These are phyloP conservation scores for Teleiodes luculella DNA, from an alignment of 2,888 invertebrate species.

Conservation along the genomic window DNA sequence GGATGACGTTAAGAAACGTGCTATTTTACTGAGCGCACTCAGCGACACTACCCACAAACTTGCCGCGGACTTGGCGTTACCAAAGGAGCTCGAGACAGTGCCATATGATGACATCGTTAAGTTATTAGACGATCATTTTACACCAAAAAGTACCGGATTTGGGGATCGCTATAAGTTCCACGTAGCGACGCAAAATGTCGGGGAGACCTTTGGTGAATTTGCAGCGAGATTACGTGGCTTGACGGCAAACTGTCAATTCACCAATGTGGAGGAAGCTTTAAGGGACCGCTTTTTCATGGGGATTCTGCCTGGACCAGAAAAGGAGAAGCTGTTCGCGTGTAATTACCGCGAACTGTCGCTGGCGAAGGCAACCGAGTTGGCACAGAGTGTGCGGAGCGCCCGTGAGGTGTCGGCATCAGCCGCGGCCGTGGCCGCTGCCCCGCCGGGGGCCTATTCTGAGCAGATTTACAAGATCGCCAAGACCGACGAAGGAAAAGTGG, in stretches of 20 bases:
- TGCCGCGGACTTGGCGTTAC: background rate
- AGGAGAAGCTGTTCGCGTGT: slow-evolving; percentile 73
- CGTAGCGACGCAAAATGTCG: slow-evolving; percentile 10
- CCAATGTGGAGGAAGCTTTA: slow-evolving; percentile 2
- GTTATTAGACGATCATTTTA: background rate
- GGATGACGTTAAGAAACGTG: background rate
- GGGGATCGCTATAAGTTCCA: slow-evolving; percentile 14
- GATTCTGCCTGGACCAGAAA: slow-evolving; percentile 15
- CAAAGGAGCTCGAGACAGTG: background rate
- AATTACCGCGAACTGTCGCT: background rate
- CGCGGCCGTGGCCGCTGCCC: slow-evolving; percentile 89
- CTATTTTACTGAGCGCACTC: background rate
- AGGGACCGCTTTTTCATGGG: slow-evolving; percentile 10
- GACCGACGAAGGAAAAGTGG: too few species aligned
- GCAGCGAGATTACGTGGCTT: slow-evolving; percentile 2
- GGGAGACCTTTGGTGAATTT: slow-evolving; percentile 17
- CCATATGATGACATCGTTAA: background rate
- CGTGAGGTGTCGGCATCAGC: slow-evolving; percentile 87
- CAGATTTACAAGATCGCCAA: slow-evolving; percentile 82
- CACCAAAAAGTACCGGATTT: slow-evolving; percentile 13
- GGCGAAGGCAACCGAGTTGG: background rate
- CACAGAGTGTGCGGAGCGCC: slow-evolving; percentile 83
- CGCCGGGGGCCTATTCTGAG: slow-evolving; percentile 98
- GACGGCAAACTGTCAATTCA: background rate
- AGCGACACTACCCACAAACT: background rate